Percentiles rank a stretch among this genome's conserved stretches.
Conservation (phyloP, 1,140 invertebrate genomes). For the Polyergus mexicanus region DNA sequence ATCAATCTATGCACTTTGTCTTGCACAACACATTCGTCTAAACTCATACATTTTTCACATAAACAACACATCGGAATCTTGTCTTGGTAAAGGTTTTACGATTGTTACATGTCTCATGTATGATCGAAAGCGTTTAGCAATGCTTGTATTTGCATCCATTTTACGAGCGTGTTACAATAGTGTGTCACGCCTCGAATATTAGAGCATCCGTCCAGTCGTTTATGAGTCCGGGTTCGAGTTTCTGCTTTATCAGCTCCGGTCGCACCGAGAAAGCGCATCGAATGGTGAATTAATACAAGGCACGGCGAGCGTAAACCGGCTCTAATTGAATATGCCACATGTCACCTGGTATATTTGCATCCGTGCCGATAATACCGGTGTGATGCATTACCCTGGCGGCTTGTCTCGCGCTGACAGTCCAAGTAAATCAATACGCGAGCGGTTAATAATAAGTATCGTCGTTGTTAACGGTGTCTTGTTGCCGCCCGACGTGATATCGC, state of each 20-base stretch:
- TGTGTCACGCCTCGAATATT: slow-evolving; percentile 38
- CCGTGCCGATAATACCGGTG: slow-evolving; percentile 32
- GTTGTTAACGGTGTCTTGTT: slow-evolving; percentile 45
- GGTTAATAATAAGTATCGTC: slow-evolving; percentile 76
- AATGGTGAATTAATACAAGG: slow-evolving; percentile 51
- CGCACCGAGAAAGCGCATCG: slow-evolving; percentile 30
- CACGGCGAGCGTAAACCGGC: slow-evolving; percentile 69
- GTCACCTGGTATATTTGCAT: slow-evolving; percentile 66
- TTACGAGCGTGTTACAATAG: slow-evolving; percentile 56
- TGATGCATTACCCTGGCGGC: slow-evolving; percentile 78
- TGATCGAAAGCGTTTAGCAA: slow-evolving; percentile 47
- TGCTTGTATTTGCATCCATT: slow-evolving; percentile 38
- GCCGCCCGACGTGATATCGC: background rate
- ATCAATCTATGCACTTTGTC: slow-evolving; percentile 6
- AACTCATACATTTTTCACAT: background rate
- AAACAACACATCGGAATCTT: slow-evolving; percentile 25
- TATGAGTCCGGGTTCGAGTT: slow-evolving; percentile 8
- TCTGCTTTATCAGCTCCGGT: slow-evolving; percentile 32
- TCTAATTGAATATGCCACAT: slow-evolving; percentile 78
- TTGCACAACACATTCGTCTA: slow-evolving; percentile 3
- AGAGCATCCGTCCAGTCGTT: background rate
- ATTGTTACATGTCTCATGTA: slow-evolving; percentile 11
- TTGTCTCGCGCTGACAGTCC: slow-evolving; percentile 78
- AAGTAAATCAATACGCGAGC: slow-evolving; percentile 79
- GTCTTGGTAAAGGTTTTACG: slow-evolving; percentile 29